Evolutionary conservation across 1,140 invertebrate genomes (phyloP).

Genomic region (Papilio helenus): DNA sequence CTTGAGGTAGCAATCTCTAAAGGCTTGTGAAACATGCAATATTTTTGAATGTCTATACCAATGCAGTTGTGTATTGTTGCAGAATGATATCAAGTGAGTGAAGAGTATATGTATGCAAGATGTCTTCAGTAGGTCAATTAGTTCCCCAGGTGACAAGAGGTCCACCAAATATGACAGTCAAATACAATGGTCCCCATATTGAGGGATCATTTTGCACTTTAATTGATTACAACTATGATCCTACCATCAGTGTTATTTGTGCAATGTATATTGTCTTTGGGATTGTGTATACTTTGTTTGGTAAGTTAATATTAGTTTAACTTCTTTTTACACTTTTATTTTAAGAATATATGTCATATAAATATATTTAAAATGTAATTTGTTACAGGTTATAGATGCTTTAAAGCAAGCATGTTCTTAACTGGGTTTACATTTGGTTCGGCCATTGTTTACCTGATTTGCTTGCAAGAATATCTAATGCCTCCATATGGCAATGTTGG

Average conservation of each 20-base stretch:
- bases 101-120: constrained; percentile 43
- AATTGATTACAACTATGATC: constrained; percentile 78
- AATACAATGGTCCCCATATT: constrained; percentile 73
- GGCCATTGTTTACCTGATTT: constrained; percentile 90
- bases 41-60: background rate
- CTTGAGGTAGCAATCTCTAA: background rate
- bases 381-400: constrained; percentile 92
- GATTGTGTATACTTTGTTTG: constrained; percentile 85
- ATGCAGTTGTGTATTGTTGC: constrained; percentile 7
- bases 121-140: constrained; percentile 77
- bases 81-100: constrained; percentile 17
- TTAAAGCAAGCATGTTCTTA: constrained; percentile 95
- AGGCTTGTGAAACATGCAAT: background rate
- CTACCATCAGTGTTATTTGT: constrained; percentile 73
- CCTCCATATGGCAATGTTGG: constrained; percentile 89
- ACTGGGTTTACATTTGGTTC: constrained; percentile 94
- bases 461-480: constrained; percentile 89
- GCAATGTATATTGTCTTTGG: constrained; percentile 84
- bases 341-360: background rate
- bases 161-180: constrained; percentile 70
- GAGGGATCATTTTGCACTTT: constrained; percentile 74
- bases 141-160: constrained; percentile 73
- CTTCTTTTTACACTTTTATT: background rate
- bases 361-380: background rate
- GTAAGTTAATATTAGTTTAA: constrained; percentile 63